These are phyloP conservation scores for Stenopsyche tienmushanensis DNA, from an alignment of 1,140 invertebrate genomes.

Conservation along the genomic window DNA sequence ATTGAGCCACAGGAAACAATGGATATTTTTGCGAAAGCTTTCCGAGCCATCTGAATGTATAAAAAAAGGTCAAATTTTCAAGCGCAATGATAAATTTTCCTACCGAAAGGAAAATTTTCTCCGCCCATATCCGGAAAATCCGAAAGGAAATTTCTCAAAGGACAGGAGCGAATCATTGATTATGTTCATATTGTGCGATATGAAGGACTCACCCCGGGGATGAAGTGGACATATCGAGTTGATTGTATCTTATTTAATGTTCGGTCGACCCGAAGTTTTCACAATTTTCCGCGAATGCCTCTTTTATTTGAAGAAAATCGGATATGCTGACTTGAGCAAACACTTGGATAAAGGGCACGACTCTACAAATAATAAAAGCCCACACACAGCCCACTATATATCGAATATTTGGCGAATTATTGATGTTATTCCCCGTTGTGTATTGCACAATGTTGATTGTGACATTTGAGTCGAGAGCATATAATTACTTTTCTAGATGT, in stretches of 20 bases:
- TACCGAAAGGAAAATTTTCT: constrained; percentile 21
- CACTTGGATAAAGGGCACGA: too few relatives aligned
- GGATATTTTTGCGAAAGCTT: background rate
- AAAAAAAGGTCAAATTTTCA: constrained; percentile 29
- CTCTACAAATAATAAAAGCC: too few relatives aligned
- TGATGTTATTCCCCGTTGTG: too few relatives aligned
- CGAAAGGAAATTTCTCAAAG: background rate
- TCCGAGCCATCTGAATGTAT: background rate
- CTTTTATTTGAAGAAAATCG: too few relatives aligned
- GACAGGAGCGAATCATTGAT: constrained; percentile 19
- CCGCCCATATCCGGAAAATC: too few relatives aligned
- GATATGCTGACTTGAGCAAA: too few relatives aligned
- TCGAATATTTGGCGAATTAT: too few relatives aligned
- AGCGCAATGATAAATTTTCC: constrained; percentile 34
- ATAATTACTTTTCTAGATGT: too few relatives aligned
- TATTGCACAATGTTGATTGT: too few relatives aligned
- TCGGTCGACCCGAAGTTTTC: constrained; percentile 4
- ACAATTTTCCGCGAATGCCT: too few relatives aligned
- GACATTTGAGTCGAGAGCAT: too few relatives aligned
- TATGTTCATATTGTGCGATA: constrained; percentile 28
- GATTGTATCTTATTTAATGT: constrained; percentile 21
- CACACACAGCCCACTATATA: too few relatives aligned
- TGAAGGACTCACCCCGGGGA: constrained; percentile 10
- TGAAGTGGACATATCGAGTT: constrained; percentile 11
- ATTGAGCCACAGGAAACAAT: constrained; percentile 14